Conservation (phyloP, 2,113 vertebrate species). For the Corvus moneduloides region DNA sequence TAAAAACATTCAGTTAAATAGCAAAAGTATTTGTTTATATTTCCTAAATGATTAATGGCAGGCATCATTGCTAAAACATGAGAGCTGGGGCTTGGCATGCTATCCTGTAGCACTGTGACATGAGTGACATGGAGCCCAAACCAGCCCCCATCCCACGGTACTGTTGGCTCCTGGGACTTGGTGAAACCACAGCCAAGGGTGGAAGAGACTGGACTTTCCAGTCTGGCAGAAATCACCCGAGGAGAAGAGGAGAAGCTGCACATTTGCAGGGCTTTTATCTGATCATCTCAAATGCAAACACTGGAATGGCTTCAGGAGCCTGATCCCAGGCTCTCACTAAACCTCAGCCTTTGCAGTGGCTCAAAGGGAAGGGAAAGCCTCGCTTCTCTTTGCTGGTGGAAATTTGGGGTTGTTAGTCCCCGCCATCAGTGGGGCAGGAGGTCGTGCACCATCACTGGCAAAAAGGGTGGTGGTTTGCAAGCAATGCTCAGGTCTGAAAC, state of each 20-base stretch:
- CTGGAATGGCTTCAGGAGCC: not conserved
- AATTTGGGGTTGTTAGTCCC: not conserved
- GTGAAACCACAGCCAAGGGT: not conserved
- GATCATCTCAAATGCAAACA: not conserved
- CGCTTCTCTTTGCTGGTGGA: not conserved
- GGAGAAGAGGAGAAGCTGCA: not conserved
- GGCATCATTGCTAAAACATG: not conserved
- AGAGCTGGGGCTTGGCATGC: rapidly evolving
- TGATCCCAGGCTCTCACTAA: not conserved
- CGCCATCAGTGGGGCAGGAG: not conserved
- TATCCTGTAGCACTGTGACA: rapidly evolving
- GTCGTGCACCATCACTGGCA: not conserved
- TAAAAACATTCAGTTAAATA: not conserved
- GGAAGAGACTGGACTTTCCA: not conserved
- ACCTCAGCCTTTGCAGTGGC: not conserved
- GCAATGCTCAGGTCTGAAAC: not conserved
- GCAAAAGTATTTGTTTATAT: conserved; percentile 4
- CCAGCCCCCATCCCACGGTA: not conserved
- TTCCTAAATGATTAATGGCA: not conserved
- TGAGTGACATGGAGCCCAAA: rapidly evolving
- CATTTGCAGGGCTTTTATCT: not conserved
- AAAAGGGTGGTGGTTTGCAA: not conserved
- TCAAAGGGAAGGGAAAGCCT: not conserved
- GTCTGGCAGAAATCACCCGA: not conserved
- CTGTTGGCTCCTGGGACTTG: not conserved